Evolutionary conservation across 1,140 invertebrate species (phyloP).

Genomic region (Saxidomus purpurata): DNA sequence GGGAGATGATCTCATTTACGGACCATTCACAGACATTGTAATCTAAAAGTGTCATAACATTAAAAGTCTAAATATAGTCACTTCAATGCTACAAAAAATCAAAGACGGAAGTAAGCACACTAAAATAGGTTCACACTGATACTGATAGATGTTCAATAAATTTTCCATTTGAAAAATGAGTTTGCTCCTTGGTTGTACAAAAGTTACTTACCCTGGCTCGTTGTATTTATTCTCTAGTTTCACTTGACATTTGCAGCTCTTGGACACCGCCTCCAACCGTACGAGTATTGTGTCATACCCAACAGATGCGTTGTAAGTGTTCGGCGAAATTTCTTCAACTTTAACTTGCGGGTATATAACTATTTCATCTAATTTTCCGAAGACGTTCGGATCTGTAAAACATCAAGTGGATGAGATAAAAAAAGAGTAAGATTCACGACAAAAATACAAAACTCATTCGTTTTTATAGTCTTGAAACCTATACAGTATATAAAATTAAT

Average conservation of each 20-base stretch:
- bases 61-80: no score
- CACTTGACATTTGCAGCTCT: slow-evolving; percentile 84
- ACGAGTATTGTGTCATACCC: slow-evolving; percentile 82
- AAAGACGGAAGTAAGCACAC: no score
- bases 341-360: slow-evolving; percentile 76
- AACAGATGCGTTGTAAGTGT: slow-evolving; percentile 81
- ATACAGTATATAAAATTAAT: not conserved
- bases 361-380: slow-evolving; percentile 81
- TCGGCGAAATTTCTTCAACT: slow-evolving; percentile 79
- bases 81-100: no score
- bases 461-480: not conserved
- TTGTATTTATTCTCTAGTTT: slow-evolving; percentile 84
- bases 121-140: no score
- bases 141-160: no score
- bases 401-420: no score
- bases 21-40: no score
- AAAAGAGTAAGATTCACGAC: no score
- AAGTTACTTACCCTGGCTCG: slow-evolving; percentile 77
- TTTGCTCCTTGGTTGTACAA: no score
- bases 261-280: slow-evolving; percentile 78
- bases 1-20: no score
- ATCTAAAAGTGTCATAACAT: no score
- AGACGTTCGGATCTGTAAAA: slow-evolving; percentile 68
- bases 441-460: not conserved
- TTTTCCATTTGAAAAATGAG: no score